Evolutionary conservation across 2,888 invertebrate species (phyloP), one percentile per base, ranked within the genome.

Genomic region (Microdon myrmicae): DNA sequence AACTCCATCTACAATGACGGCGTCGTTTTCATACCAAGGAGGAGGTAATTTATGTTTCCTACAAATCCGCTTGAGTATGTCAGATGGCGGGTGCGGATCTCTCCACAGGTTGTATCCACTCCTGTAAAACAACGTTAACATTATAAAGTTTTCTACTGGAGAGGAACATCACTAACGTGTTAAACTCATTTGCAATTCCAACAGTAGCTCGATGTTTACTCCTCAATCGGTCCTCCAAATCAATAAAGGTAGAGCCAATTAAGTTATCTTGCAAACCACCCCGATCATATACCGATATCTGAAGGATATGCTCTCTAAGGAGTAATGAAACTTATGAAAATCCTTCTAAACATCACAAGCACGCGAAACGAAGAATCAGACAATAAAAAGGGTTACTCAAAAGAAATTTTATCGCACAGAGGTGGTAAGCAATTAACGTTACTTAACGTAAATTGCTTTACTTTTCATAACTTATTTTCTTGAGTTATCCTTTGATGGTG

Each of bases 171-270:
- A 79, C 83, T 82, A 77, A 90, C 90, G 82, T 79, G 47, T 84
- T 83, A 72, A 90, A 96, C 71, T 84, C 84, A 28, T 81, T 81
- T 1, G 90, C 77, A 8, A 96, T 76, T 0, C 95, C 95, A 70
- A 94, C 90, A 2, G 84, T 84, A 0, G 90, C 93, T 54, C 91
- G 82, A 74, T 94, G 92, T 67, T 85, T 85, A 10, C 88, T 87
- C 74, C 90, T 92, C 74, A 89, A 89, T 56, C 95, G 84, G 78
- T 93, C 90, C 80, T 96, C 96, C 34, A 96, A 80, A 77, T 96
- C 95, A 60, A 96, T 88, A 58, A 81, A 82, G 0, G 94, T 95
- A 70, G 86, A 87, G 0, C 95, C 96, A 70, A 96, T 92, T 5
- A 94, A 77, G 72, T 92, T 90, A 73, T 94, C 91, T 7, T 51